Base-by-base conservation (phyloP, 2,113 vertebrate genomes). In the Microtus richardsoni region DNA sequence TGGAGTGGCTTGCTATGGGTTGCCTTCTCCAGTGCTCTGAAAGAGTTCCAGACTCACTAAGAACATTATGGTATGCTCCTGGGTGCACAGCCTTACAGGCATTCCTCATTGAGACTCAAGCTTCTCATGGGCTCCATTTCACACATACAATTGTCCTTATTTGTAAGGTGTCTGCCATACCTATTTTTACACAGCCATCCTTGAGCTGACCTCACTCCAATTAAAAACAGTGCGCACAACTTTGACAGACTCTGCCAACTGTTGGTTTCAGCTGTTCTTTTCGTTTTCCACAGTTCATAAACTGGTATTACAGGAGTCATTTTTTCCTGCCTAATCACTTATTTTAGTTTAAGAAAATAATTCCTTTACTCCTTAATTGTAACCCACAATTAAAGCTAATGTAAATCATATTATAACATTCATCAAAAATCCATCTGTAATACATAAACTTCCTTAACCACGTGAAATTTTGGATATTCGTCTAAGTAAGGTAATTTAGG, bases 201-300 rank as follows among this genome's bases (percentile, higher is more conserved):
- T 97, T 96, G 44, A 87, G 58, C 22, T 78, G 83, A 58, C 71
- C 78, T 91, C 75, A 87, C 30, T 83, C 58, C 87, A 83, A 95
- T 83, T 88, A 74, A 93, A 87, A 78, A 91, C 74, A 88, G 70
- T 90, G 87, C 75, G 44, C 1, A 30, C 68, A 92, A 62, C 80
- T 97, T 73, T 96, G 92, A 93, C 68, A 97, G 94, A 97, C 92
- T 95, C 89, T 66, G 94, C 91, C 96, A 96, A 92, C 95, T 98
- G 95, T 94, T 95, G 88, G 84, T 93, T 95, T 96, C 96, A 95
- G 95, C 97, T 97, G 93, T 97, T 95, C 95, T 94, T 91, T 90
- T 86, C 89, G 68, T 64, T 96, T 97, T 95, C 90, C 79, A 47
- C 2, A 85, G 91, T 92, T 94, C 82, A 92, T 44, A 85, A 95